Conservation (phyloP, 2,113 vertebrate species). For the Phylloscopus trochiloides region DNA sequence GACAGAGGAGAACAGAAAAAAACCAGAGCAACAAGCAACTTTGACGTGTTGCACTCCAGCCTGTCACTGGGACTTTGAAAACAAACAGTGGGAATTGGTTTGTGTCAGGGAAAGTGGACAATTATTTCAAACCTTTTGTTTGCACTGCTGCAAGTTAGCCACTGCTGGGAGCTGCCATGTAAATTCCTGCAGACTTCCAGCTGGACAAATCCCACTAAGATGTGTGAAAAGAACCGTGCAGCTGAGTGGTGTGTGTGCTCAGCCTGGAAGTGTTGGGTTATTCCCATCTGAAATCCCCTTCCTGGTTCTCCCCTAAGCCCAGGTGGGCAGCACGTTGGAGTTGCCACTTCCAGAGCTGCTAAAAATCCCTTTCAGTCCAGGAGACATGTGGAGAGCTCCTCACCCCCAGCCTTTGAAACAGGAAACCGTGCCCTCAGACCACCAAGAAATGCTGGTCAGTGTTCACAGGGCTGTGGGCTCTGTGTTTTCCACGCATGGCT, state of each 20-base stretch:
- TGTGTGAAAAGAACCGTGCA: not conserved
- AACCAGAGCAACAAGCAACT: too few relatives aligned
- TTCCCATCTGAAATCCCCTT: slow-evolving; percentile 3
- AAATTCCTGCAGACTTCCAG: slow-evolving; percentile 39
- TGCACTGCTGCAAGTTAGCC: slow-evolving; percentile 45
- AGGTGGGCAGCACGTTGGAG: not conserved
- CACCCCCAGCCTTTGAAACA: slow-evolving; percentile 68
- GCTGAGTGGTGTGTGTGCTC: not conserved
- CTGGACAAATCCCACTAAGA: not conserved
- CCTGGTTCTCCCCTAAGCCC: not conserved
- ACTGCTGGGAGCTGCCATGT: slow-evolving; percentile 18
- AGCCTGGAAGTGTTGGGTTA: not conserved
- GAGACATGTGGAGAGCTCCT: slow-evolving; percentile 44
- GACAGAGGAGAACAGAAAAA: too few relatives aligned
- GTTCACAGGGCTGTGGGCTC: slow-evolving; percentile 42
- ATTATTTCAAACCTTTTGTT: slow-evolving; percentile 54
- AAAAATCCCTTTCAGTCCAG: slow-evolving; percentile 48
- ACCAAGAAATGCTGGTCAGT: slow-evolving; percentile 48
- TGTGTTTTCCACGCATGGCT: slow-evolving; percentile 39
- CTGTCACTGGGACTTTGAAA: slow-evolving; percentile 11
- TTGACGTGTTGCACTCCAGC: not conserved
- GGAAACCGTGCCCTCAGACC: slow-evolving; percentile 60
- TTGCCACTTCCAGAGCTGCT: not conserved
- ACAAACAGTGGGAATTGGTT: slow-evolving; percentile 32
- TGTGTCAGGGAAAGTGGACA: slow-evolving; percentile 35